Evolutionary conservation across 2,797 vertebrate species (phyloP), one percentile per base, ranked within the genome.

Genomic region (Sebastes baramenuke): DNA sequence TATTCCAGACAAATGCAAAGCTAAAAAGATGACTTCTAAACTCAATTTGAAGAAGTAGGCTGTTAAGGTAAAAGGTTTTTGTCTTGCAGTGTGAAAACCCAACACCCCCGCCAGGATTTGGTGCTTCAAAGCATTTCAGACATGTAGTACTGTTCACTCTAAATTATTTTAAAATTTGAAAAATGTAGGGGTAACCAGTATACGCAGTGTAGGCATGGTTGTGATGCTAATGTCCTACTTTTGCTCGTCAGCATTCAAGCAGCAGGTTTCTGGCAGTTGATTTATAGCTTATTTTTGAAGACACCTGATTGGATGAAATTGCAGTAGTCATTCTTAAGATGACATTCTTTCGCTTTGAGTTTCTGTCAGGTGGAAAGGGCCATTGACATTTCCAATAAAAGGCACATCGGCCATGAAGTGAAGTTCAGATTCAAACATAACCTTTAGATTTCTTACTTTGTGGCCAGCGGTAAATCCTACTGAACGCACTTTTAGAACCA

Each of bases 381-480:
- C 61, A 42, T 49, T 74, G 61, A 77, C 79, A 64, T 82, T 85
- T 83, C 14, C 18, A 36, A 29, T 65, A 42, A 79, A 77, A 72
- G 16, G 29, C 27, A 75, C 20, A 16, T 66, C 65, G 52, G 29
- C 58, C 54, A 29, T 58, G 27, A 66, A 36, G 68, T 60, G 20
- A 72, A 60, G 66, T 56, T 64, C 34, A 64, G 66, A 67, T n/a
- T 71, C 13, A 59, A 58, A 80, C 11, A 20, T 24, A 24, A 72
- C 16, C 11, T 72, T 82, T 67, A 46, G n/a, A 52, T 49, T n/a
- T 74, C 8, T 67, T 24, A 20, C 65, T 76, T 49, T 65, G 30
- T 27, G 22, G 24, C 12, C 14, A 16, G 14, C 4, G 22, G 11
- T 66, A 46, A 74, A 67, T 64, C 59, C 49, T 14, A 27, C 5